Evolutionary conservation across 2,797 vertebrate species (phyloP), one percentile per base, ranked within the genome.

Genomic region (Schizopygopsis pylzovi): DNA sequence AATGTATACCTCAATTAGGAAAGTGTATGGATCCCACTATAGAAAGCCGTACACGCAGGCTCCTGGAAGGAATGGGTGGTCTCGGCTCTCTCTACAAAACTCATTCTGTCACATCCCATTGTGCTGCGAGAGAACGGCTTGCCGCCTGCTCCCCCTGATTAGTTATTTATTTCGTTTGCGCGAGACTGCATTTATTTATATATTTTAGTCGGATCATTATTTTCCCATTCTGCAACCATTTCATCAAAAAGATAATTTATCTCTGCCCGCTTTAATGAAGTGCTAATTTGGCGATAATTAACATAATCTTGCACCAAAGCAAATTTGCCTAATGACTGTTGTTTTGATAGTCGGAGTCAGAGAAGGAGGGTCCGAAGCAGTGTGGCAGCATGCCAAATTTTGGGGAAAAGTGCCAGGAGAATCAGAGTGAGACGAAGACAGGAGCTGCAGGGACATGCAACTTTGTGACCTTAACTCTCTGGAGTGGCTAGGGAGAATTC

Each of bases 211-310:
- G 82, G 90, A 94, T 95, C 93, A 93, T 94, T 94, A 94, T 93
- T 94, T 94, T 91, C 93, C 93, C 92, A 93, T 94, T 94, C 93
- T 90, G 90, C 90, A 93, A 94, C 92, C 67, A 90, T 95, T 94
- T 95, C 92, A 95, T 94, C 92, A 91, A 92, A 80, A 80, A 93
- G 94, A 94, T 94, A 91, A 95, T 95, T 94, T 93, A 94, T 94
- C 93, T 94, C 93, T 93, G 93, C 92, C 94, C 93, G 91, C 92
- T 94, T 95, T 96, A 96, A 95, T 95, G 94, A 95, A 95, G 94
- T 94, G 94, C 94, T 95, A 95, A 96, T 95, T 95, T 93, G 91
- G 90, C 89, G 91, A 95, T 95, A 95, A 96, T 96, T 95, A 95
- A 94, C 92, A 88, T 94, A 95, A 95, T 95, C 94, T 93, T 92